These are phyloP conservation scores for Sorex fumeus DNA, from an alignment of 2,113 vertebrate genomes.

Conservation along the genomic window DNA sequence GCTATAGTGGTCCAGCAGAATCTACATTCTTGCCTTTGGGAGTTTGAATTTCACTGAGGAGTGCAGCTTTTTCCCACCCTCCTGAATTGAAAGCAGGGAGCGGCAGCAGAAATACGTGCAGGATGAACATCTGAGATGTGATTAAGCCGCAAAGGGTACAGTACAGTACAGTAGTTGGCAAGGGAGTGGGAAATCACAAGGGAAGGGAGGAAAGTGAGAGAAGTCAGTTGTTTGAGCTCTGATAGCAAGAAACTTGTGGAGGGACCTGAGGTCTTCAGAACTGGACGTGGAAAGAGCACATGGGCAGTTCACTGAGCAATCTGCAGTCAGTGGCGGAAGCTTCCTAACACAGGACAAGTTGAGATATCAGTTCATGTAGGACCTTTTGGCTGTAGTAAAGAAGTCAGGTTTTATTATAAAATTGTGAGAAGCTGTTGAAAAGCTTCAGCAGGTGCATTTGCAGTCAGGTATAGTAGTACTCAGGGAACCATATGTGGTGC, in stretches of 20 bases:
- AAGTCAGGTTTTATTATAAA: slow-evolving; percentile 32
- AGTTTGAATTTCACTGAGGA: slow-evolving; percentile 34
- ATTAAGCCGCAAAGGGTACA: not conserved
- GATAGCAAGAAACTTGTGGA: not conserved
- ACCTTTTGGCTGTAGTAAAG: not conserved
- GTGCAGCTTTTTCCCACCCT: no score
- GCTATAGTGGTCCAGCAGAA: slow-evolving; percentile 6
- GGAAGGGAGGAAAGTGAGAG: not conserved
- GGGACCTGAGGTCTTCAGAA: not conserved
- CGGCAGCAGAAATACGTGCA: slow-evolving; percentile 39
- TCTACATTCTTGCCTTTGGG: not conserved
- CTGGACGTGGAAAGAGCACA: not conserved
- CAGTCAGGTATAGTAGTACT: not conserved
- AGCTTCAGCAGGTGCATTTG: not conserved
- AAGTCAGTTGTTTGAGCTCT: not conserved
- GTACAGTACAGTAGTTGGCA: not conserved
- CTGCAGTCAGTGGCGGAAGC: not conserved
- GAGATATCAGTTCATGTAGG: not conserved
- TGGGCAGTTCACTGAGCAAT: not conserved
- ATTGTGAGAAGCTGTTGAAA: not conserved
- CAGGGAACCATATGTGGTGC: not conserved
- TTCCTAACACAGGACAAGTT: not conserved
- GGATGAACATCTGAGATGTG: not conserved
- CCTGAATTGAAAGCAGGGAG: not conserved
- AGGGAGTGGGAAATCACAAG: not conserved